Base-by-base conservation (phyloP, 2,797 vertebrate genomes). In the Platyrinchus mystaceus region DNA sequence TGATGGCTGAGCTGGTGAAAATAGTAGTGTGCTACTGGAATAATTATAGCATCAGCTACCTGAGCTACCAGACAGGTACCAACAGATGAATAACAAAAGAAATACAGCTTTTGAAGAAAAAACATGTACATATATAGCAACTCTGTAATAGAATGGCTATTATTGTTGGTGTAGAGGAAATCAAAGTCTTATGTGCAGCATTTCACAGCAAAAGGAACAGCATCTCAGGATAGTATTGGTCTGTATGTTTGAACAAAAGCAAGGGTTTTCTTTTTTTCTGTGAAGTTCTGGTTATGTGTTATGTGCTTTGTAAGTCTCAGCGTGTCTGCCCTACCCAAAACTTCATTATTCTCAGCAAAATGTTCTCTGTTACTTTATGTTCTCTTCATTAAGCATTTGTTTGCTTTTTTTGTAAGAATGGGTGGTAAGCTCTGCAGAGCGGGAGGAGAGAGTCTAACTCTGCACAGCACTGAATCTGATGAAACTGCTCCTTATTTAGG, bases 11-110 rank as follows among this genome's bases (percentile, higher is more conserved):
- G 84, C 60, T 27, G 49, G 82, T 90, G 88, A 94, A 97, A 97
- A 97, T 78, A 92, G 92, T 88, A 91, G 58, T 53, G 36, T 34
- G 74, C 43, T 79, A 36, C 63, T 87, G 36, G 90, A 92, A 94
- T 96, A 95, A 96, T 95, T 95, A 95, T 73, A 97, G 86, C 71
- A 56, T 22, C 62, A 26, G 17, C 64, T 62, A 80, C 47, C n/a
- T 28, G 83, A 86, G 59, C 56, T 90, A 58, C 49, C 21, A 63
- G 58, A 92, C 50, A 68, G 56, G 58, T 64, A 87, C 59, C 26
- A 46, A 82, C 59, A 28, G 39, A 22, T 55, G 69, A 82, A 49
- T 80, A 62, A 56, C 44, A 82, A 73, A 81, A 59, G 84, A 90
- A 47, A 44, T 41, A 39, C 14, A 60, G 56, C 20, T 50, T 55